phyloP scores from a whole-genome alignment of 2,797 vertebrate species.

The Lagodon rhomboides region DNA sequence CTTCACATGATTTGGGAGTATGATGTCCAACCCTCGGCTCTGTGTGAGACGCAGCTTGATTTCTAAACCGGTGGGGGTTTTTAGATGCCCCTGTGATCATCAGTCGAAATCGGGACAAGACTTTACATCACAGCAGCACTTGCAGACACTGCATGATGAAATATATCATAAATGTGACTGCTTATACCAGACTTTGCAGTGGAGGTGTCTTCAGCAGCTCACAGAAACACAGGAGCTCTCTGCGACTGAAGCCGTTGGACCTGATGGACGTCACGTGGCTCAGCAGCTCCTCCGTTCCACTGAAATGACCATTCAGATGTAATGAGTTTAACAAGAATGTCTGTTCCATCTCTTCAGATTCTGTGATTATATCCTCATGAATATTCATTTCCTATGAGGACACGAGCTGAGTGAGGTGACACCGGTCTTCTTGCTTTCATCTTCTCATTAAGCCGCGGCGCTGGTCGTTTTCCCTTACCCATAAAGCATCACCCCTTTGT shows the following conservation, averaged over 20 bases:
- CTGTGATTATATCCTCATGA: slow-evolving; percentile 57
- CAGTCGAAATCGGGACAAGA: background rate
- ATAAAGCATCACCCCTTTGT: slow-evolving; percentile 43
- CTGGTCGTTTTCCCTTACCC: slow-evolving; percentile 40
- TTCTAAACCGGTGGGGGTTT: background rate
- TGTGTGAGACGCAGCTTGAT: too few relatives aligned
- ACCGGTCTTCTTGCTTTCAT: slow-evolving; percentile 26
- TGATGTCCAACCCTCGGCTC: background rate
- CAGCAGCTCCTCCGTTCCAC: slow-evolving; percentile 16
- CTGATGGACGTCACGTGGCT: background rate
- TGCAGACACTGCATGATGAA: too few relatives aligned
- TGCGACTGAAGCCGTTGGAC: background rate
- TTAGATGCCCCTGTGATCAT: background rate
- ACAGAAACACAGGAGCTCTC: background rate
- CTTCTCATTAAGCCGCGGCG: slow-evolving; percentile 43
- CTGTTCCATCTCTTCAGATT: slow-evolving; percentile 43
- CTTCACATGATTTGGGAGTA: background rate
- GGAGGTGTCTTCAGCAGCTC: background rate
- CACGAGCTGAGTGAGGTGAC: slow-evolving; percentile 23
- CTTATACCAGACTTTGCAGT: too few relatives aligned
- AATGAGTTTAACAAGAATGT: slow-evolving; percentile 33
- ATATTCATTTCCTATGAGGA: slow-evolving; percentile 67
- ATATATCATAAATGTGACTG: too few relatives aligned
- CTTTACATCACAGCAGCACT: background rate
- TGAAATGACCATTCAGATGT: slow-evolving; percentile 32